A percentile compares a stretch with the other conserved stretches of the same genome.
Conservation (phyloP, 1,140 invertebrate genomes). For the Trissolcus basalis region DNA sequence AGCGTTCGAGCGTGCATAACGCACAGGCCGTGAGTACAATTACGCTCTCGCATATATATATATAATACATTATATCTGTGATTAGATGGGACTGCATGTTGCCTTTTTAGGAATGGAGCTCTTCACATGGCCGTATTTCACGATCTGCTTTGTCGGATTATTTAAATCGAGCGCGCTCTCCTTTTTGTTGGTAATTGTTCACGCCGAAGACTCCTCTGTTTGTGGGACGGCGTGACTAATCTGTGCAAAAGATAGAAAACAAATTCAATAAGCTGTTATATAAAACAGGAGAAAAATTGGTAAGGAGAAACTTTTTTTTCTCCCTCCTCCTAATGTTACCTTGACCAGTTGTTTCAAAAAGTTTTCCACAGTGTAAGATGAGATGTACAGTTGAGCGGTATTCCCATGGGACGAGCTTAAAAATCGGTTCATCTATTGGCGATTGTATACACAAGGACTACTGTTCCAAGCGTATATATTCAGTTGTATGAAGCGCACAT, state of each 20-base stretch:
- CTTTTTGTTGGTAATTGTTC: conserved; percentile 42
- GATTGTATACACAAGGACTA: conserved; percentile 41
- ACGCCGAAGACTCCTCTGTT: conserved; percentile 23
- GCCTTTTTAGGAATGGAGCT: conserved; percentile 34
- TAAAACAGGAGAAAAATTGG: too few relatives aligned
- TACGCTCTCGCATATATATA: conserved; percentile 42
- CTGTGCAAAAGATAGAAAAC: too few relatives aligned
- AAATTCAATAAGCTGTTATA: background rate
- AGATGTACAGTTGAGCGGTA: conserved; percentile 38
- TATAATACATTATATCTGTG: conserved; percentile 54
- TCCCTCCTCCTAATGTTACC: too few relatives aligned
- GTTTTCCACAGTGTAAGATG: conserved; percentile 14
- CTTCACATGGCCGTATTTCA: conserved; percentile 23
- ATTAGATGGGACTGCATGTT: conserved; percentile 48
- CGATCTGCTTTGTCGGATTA: conserved; percentile 47
- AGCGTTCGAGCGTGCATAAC: conserved; percentile 58
- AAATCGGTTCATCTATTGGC: conserved; percentile 21
- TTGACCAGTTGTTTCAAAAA: too few relatives aligned
- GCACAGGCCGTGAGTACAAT: conserved; percentile 52
- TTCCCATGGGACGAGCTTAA: conserved; percentile 52
- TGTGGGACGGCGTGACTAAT: conserved; percentile 4
- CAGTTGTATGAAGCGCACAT: conserved; percentile 19
- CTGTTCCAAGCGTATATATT: conserved; percentile 25
- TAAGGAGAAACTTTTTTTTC: too few relatives aligned
- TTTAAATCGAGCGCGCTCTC: conserved; percentile 35